Evolutionary conservation across 2,113 vertebrate genomes (phyloP).

Genomic region (Nerophis lumbriciformis): DNA sequence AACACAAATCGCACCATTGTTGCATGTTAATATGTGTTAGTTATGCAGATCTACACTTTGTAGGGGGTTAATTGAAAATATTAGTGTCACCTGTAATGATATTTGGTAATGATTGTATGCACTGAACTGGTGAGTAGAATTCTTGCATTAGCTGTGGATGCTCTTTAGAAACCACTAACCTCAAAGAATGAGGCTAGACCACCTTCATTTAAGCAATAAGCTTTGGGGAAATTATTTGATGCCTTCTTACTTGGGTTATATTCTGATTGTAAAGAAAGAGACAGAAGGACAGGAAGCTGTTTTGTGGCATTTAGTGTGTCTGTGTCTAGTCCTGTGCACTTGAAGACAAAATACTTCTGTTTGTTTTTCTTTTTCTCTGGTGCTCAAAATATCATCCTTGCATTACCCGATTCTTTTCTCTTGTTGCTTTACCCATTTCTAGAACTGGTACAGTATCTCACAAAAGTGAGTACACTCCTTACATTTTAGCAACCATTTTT

Average conservation of each 20-base stretch:
- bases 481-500: too few species aligned
- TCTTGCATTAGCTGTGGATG: background rate
- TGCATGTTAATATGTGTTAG: background rate
- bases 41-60: background rate
- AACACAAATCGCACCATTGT: slow-evolving; percentile 1
- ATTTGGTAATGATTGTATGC: slow-evolving; percentile 1
- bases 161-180: background rate
- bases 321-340: background rate
- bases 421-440: too few species aligned
- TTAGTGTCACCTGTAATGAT: background rate
- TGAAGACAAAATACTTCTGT: too few species aligned
- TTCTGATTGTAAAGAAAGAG: slow-evolving; percentile 3
- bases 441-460: too few species aligned
- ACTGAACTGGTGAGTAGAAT: slow-evolving; percentile 1
- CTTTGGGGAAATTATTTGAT: background rate
- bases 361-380: background rate
- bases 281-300: background rate
- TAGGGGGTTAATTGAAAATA: slow-evolving; percentile 5
- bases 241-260: background rate
- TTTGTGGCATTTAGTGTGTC: background rate
- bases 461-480: too few species aligned
- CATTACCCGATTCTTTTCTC: too few species aligned
- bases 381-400: too few species aligned
- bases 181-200: background rate
- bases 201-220: background rate